Percentiles rank a stretch among this genome's conserved stretches.
phyloP scores from a whole-genome alignment of 2,797 vertebrate species.

The Oceanodroma leucorhoa region DNA sequence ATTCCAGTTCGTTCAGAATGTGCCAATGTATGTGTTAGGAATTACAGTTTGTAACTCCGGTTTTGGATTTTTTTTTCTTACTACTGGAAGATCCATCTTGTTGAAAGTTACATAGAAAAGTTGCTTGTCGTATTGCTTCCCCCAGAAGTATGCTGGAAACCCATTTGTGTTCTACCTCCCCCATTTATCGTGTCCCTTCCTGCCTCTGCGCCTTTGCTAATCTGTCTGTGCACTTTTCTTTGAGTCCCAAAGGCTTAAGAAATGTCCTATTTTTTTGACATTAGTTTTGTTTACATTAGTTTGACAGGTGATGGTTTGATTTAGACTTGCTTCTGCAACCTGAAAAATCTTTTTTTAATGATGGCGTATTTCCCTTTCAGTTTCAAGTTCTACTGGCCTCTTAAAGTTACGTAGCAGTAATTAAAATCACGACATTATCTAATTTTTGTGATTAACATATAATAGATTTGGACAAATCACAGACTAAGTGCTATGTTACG shows the following conservation, averaged over 20 bases:
- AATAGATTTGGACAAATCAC: background rate
- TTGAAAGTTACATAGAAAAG: background rate
- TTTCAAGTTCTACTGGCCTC: background rate
- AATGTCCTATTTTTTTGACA: background rate
- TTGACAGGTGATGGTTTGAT: background rate
- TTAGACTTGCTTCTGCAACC: background rate
- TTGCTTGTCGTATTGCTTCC: background rate
- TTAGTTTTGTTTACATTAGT: background rate
- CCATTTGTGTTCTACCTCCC: background rate
- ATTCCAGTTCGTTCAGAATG: background rate
- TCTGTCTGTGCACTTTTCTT: background rate
- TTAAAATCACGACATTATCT: background rate
- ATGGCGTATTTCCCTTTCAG: background rate
- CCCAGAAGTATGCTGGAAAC: background rate
- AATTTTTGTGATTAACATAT: background rate
- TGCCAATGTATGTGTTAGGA: background rate
- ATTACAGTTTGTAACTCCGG: background rate
- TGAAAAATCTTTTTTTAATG: background rate
- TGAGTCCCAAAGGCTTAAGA: background rate
- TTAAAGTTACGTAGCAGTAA: background rate
- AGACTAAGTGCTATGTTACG: rapidly evolving
- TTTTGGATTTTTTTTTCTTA: background rate
- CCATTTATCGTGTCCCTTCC: background rate
- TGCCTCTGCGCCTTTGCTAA: background rate
- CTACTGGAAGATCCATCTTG: background rate